A percentile compares a stretch with the other conserved stretches of the same genome.
These are phyloP conservation scores for Tetraodon nigroviridis DNA, from an alignment of 2,113 vertebrate species.

Conservation along the genomic window DNA sequence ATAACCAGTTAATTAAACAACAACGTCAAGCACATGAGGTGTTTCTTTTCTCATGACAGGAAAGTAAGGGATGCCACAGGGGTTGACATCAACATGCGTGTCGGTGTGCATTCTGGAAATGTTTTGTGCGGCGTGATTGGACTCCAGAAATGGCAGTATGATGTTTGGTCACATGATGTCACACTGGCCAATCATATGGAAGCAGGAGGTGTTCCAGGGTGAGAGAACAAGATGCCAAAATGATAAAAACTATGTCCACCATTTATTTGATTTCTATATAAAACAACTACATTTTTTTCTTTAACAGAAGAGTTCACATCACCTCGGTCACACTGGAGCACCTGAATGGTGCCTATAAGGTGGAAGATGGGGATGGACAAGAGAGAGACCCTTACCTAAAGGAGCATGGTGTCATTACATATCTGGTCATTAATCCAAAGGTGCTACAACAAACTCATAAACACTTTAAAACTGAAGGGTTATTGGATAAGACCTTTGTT, in stretches of 20 bases:
- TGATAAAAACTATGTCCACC: too few relatives aligned
- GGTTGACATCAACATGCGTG: conserved; percentile 96
- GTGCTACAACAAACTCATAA: conserved; percentile 50
- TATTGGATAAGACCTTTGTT: too few relatives aligned
- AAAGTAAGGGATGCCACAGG: conserved; percentile 93
- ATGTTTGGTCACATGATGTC: conserved; percentile 98
- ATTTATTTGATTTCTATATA: too few relatives aligned
- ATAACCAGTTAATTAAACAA: too few relatives aligned
- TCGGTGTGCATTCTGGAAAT: conserved; percentile 95
- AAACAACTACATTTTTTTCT: not conserved
- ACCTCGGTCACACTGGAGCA: conserved; percentile 92
- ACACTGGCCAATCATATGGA: conserved; percentile 98
- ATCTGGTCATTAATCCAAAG: conserved; percentile 96
- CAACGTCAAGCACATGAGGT: too few relatives aligned
- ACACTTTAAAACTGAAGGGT: too few relatives aligned
- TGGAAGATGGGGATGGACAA: conserved; percentile 91
- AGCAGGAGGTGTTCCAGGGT: conserved; percentile 95
- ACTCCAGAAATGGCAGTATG: conserved; percentile 98
- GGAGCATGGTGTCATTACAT: conserved; percentile 89
- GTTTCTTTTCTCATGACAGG: conserved; percentile 61
- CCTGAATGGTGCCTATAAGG: conserved; percentile 91
- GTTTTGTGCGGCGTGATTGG: conserved; percentile 97
- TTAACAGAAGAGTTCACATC: conserved; percentile 90
- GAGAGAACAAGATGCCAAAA: conserved; percentile 44
- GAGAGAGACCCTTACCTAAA: conserved; percentile 93